Percentiles rank a stretch among this genome's conserved stretches.
phyloP scores from a whole-genome alignment of 1,140 invertebrate genomes.

The Doryteuthis pealeii region DNA sequence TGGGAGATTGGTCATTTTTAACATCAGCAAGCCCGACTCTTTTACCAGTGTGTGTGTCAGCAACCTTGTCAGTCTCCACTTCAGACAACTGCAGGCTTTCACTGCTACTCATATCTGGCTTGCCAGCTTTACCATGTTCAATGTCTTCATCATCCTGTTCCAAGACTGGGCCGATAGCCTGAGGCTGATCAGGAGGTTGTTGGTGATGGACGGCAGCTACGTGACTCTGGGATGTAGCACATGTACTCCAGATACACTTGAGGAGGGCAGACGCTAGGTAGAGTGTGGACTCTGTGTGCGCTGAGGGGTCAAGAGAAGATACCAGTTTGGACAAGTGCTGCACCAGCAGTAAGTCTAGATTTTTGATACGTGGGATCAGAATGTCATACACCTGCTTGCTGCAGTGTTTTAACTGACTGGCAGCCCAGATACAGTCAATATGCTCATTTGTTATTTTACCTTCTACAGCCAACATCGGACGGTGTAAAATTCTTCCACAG shows the following conservation, averaged over 20 bases:
- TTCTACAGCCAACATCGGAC: slow-evolving; percentile 90
- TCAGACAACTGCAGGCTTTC: slow-evolving; percentile 62
- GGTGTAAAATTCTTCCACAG: slow-evolving; percentile 94
- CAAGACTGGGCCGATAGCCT: slow-evolving; percentile 33
- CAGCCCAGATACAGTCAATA: slow-evolving; percentile 90
- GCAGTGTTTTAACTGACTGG: slow-evolving; percentile 91
- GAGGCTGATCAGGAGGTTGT: slow-evolving; percentile 30
- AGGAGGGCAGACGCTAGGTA: slow-evolving; percentile 85
- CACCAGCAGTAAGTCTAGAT: slow-evolving; percentile 82
- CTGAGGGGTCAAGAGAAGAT: slow-evolving; percentile 80
- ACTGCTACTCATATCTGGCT: slow-evolving; percentile 58
- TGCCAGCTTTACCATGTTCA: slow-evolving; percentile 30
- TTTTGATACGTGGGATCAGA: slow-evolving; percentile 84
- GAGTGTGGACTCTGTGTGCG: slow-evolving; percentile 90
- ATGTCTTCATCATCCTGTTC: slow-evolving; percentile 30
- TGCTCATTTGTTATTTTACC: slow-evolving; percentile 87
- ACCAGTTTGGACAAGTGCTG: slow-evolving; percentile 83
- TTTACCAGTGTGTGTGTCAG: background rate
- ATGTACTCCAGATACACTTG: slow-evolving; percentile 82
- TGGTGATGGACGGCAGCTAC: slow-evolving; percentile 35
- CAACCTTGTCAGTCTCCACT: slow-evolving; percentile 27
- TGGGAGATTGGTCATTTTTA: slow-evolving; percentile 1
- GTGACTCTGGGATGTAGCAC: slow-evolving; percentile 62
- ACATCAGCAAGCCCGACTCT: background rate
- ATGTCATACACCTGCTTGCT: slow-evolving; percentile 90